Percentiles rank a stretch among this genome's conserved stretches.
Conservation (phyloP, 2,797 vertebrate species). For the Steatocranus sp. region DNA sequence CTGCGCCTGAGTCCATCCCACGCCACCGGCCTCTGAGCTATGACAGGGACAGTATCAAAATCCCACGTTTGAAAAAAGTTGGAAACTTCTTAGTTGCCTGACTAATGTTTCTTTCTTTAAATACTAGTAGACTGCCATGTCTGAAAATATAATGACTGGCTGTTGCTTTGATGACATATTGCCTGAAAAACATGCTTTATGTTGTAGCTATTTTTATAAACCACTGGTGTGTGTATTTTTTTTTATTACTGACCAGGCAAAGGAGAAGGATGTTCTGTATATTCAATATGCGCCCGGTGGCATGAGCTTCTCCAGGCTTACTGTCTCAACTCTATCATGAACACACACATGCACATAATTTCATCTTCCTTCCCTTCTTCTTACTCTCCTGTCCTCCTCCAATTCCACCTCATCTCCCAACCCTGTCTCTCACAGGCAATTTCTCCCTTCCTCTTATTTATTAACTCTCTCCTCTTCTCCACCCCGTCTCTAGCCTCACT, state of each 20-base stretch:
- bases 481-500: neutral
- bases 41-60: neutral
- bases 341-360: neutral
- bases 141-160: neutral
- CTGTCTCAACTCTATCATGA: neutral
- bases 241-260: neutral
- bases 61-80: neutral
- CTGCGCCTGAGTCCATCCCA: too few species aligned
- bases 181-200: neutral
- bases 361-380: neutral
- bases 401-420: conserved; percentile 1
- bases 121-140: neutral
- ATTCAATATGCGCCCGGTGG: neutral
- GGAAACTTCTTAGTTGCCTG: neutral
- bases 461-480: conserved; percentile 31
- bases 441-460: conserved; percentile 19
- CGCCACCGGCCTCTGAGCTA: too few species aligned
- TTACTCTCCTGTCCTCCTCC: conserved; percentile 10
- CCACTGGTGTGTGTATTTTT: neutral
- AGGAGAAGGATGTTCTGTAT: neutral
- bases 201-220: neutral
- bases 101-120: neutral
- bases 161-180: neutral
- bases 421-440: conserved; percentile 5
- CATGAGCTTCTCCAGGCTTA: neutral